Base-by-base conservation (phyloP, 2,113 vertebrate genomes). In the Cyphomyrus discorhynchus region DNA sequence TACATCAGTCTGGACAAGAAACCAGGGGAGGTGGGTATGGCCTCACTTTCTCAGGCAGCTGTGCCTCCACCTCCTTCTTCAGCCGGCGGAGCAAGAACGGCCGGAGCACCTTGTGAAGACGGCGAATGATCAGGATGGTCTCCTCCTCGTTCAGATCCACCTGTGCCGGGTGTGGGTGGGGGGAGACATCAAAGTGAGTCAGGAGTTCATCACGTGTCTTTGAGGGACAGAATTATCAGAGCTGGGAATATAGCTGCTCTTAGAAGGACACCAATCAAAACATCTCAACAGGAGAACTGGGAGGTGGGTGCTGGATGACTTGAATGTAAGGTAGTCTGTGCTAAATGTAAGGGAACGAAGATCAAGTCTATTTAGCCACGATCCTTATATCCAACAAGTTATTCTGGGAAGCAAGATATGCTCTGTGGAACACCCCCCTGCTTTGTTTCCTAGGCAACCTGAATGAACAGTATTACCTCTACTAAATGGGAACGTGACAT, bases 91-190 rank as follows among this genome's bases (percentile, higher is more conserved):
- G 96, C 92, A 99, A 91, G 95, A 99, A 99, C 24, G 98, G 98
- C 45, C 98, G 94, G 1, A 99, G 97, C 90, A 99, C 98, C 89
- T 99, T 99, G 95, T 99, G 98, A 19, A 99, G 94, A 88, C 98
- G 98, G 0, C 98, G 96, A 86, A 99, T 99, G 90, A 99, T 99
- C 53, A 99, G 97, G 86, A 99, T 99, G 13, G 98, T 99, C 91
- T 99, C 98, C 90, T 99, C 98, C 92, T 99, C 98, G 0, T 99
- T 99, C 91, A 99, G 95, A 91, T 99, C 98, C 90, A 99, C 98
- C 98, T 99, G 91, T 35, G 87, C 3, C 9, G 1, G 58, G 24
- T 9, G 58, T n/a, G 7, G 2, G n/a, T 3, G n/a, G 58, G 53
- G 27, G 31, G 31, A 4, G 66, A 1, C 27, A 31, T 0, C 27